phyloP scores from a whole-genome alignment of 2,888 invertebrate genomes.

The Papilio protenor region DNA sequence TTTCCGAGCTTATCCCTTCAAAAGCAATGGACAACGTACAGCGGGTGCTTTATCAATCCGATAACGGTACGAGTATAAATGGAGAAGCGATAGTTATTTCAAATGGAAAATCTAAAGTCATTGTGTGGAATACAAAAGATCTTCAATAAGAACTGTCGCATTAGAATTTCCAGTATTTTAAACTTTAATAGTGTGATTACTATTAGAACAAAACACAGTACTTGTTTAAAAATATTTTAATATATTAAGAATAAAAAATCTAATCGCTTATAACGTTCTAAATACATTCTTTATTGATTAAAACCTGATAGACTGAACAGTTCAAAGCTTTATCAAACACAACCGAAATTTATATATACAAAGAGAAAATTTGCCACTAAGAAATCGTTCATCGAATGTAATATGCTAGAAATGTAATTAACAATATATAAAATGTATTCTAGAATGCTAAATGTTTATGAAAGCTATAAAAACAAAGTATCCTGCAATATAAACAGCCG shows the following conservation, averaged over 20 bases:
- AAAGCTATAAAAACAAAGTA: constrained; percentile 45
- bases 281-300: neutral
- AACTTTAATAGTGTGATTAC: neutral
- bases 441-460: constrained; percentile 15
- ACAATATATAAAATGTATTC: neutral
- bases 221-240: too few relatives aligned
- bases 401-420: neutral
- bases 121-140: constrained; percentile 24
- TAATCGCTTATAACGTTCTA: neutral
- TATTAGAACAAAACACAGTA: too few relatives aligned
- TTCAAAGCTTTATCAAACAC: neutral
- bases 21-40: constrained; percentile 76
- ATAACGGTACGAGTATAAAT: constrained; percentile 52
- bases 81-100: constrained; percentile 35
- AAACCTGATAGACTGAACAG: neutral
- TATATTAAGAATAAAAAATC: too few relatives aligned
- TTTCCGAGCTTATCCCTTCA: constrained; percentile 66
- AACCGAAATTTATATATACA: too few relatives aligned
- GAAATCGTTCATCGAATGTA: neutral
- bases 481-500: constrained; percentile 49
- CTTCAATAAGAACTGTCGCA: constrained; percentile 6
- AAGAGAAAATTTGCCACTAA: neutral
- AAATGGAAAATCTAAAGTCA: constrained; percentile 24
- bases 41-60: constrained; percentile 70
- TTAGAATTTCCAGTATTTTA: neutral